Evolutionary conservation across 2,888 invertebrate species (phyloP).

Genomic region (Habroteleia sp.): DNA sequence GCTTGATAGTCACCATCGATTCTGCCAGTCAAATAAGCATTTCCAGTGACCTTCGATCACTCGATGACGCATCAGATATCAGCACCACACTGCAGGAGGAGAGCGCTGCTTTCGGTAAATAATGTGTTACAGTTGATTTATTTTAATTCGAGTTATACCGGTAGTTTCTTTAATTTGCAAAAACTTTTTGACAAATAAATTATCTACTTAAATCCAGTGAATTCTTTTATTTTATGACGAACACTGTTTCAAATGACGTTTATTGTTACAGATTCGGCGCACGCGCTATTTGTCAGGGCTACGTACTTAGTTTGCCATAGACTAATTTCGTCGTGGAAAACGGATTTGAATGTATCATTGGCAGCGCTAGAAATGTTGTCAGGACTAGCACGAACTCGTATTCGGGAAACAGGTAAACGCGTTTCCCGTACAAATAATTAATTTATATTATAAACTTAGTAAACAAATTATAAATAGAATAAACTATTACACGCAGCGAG

Average conservation of each 20-base stretch:
- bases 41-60: slow-evolving; percentile 80
- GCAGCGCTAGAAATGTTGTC: slow-evolving; percentile 95
- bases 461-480: slow-evolving; percentile 1
- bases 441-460: slow-evolving; percentile 5
- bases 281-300: slow-evolving; percentile 94
- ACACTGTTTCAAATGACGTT: no score
- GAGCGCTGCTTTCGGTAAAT: slow-evolving; percentile 80
- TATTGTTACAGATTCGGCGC: slow-evolving; percentile 87
- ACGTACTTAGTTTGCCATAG: slow-evolving; percentile 97
- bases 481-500: slow-evolving; percentile 80
- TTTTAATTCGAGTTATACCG: slow-evolving; percentile 2
- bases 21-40: slow-evolving; percentile 81
- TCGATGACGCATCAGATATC: slow-evolving; percentile 79
- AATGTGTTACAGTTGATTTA: slow-evolving; percentile 61
- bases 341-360: slow-evolving; percentile 95
- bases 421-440: neutral
- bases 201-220: no score
- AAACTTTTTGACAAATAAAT: neutral
- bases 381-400: slow-evolving; percentile 94
- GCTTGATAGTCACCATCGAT: slow-evolving; percentile 80
- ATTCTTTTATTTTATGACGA: no score
- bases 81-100: slow-evolving; percentile 79
- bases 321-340: slow-evolving; percentile 97
- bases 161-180: slow-evolving; percentile 20
- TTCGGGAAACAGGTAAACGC: slow-evolving; percentile 89